These are phyloP conservation scores for Clivina fossor DNA, from an alignment of 2,888 invertebrate genomes.

Conservation along the genomic window DNA sequence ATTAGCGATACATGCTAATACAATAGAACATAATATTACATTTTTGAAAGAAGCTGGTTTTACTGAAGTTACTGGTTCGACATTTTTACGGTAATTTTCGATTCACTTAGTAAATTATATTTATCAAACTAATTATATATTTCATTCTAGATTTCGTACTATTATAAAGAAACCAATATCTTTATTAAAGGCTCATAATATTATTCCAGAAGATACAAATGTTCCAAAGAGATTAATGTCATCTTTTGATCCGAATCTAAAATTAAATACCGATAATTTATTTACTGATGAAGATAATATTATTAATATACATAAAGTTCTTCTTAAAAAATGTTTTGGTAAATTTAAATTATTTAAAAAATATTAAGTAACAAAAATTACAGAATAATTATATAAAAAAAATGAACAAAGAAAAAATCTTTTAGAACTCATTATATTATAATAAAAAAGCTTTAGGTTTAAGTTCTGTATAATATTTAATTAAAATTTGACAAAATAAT, in stretches of 20 bases:
- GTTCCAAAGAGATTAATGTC: conserved; percentile 17
- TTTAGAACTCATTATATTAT: too few species aligned
- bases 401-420: too few species aligned
- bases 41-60: conserved; percentile 26
- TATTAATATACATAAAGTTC: conserved; percentile 19
- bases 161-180: conserved; percentile 24
- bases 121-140: not conserved
- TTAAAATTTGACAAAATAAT: too few species aligned
- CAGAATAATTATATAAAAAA: too few species aligned
- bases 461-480: too few species aligned
- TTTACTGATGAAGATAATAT: conserved; percentile 24
- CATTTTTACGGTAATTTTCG: conserved; percentile 17
- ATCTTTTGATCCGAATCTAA: conserved; percentile 23
- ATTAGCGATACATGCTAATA: conserved; percentile 15
- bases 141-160: conserved; percentile 20
- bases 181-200: conserved; percentile 22
- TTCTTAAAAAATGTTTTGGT: conserved; percentile 29
- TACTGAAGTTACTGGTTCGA: conserved; percentile 12
- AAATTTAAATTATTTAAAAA: not conserved
- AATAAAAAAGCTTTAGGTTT: too few species aligned
- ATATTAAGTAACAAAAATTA: not conserved
- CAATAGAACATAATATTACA: conserved; percentile 26
- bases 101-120: not conserved
- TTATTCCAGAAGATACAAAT: conserved; percentile 15
- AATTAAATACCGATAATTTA: conserved; percentile 1